phyloP scores from a whole-genome alignment of 2,113 vertebrate species.

The Dicrurus megarhynchus region DNA sequence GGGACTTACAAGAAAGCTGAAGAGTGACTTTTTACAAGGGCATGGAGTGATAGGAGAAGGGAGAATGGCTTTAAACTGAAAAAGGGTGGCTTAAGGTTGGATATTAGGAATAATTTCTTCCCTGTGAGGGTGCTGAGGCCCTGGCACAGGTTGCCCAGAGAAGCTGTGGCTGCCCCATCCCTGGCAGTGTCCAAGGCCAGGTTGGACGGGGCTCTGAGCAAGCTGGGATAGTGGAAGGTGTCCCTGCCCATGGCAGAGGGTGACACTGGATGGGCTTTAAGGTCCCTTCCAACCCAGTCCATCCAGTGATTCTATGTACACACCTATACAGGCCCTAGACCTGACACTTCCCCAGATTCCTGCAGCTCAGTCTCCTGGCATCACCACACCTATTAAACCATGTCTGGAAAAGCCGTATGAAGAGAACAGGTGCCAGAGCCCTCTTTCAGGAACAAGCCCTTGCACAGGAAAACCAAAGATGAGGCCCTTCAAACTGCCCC shows the following conservation, averaged over 20 bases:
- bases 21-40: not conserved
- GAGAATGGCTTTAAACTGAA: not conserved
- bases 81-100: not conserved
- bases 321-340: fast-evolving
- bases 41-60: not conserved
- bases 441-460: not conserved
- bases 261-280: not conserved
- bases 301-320: not conserved
- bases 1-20: not conserved
- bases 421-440: not conserved
- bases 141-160: not conserved
- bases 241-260: not conserved
- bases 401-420: not conserved
- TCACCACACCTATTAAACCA: not conserved
- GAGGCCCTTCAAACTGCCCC: not conserved
- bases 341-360: not conserved
- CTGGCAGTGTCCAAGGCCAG: fast-evolving
- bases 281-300: not conserved
- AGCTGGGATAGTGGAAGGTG: not conserved
- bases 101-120: not conserved
- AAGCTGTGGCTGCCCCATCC: not conserved
- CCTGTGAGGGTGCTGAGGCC: not conserved
- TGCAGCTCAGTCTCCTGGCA: not conserved
- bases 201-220: not conserved
- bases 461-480: not conserved